Evolutionary conservation across 2,888 invertebrate genomes (phyloP), one percentile per base, ranked within the genome.

Genomic region (Allygus modestus): DNA sequence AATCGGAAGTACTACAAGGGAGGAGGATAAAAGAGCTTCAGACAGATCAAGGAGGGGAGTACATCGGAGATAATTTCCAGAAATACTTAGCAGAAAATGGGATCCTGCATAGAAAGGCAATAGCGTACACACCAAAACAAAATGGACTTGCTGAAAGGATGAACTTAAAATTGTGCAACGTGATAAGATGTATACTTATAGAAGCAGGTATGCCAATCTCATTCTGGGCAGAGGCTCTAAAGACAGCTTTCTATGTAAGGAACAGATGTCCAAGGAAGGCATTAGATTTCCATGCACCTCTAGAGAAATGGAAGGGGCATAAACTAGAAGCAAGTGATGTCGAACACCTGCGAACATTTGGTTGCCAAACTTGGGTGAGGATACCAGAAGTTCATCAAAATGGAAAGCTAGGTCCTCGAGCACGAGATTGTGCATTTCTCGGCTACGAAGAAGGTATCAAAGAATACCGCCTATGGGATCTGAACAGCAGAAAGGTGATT

Each of bases 321-420:
- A 61, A 28, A 61, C 23, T 28, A 28, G 5, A 54, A 54, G 37
- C 37, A 37, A 37, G 37, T 37, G 37, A 37, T 37, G 37, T 37
- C 9, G 37, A 37, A 46, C 46, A 46, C 12, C 46, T 46, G 12
- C 12, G 12, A 46, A 17, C 17, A 15, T 46, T 46, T 61, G 23
- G 61, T 15, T 28, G 28, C n/a, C 7, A 61, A 61, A 20, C 61
- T 4, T 61, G 11, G 23, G 11, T 20, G 17, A 11, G 17, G 23
- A 61, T 23, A 11, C 23, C 54, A 54, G 54, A n/a, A 23, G 28
- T 61, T 7, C 46, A 46, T 5, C 15, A 28, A 79, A 51, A 23
- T 15, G 75, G 75, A 0, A 84, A 84, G 54, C 41, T 83, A 11
- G 73, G 54, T n/a, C 37, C 61, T 11, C 65, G 84, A 82, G 84